Base-by-base conservation (phyloP, 2,113 vertebrate genomes). In the Bambusicola thoracicus region DNA sequence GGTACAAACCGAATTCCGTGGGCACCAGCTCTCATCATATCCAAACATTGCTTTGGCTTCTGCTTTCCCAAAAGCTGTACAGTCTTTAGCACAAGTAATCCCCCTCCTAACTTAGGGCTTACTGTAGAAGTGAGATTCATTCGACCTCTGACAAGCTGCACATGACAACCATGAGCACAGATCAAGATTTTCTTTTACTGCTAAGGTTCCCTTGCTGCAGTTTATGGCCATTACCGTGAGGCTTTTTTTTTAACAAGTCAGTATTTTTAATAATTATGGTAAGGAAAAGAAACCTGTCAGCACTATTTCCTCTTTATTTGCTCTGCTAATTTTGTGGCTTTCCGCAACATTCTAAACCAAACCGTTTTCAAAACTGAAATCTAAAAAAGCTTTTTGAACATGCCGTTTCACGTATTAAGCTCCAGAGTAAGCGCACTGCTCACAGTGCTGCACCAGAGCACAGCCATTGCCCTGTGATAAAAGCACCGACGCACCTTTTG, bases 241-340 rank as follows among this genome's bases (percentile, higher is more conserved):
- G 36, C 11, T 43, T 49, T 87, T 94, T 40, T 49, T 48, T 24
- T 48, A 24, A 87, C 29, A 87, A 82, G n/a, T 2, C 40, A 66
- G 27, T 58, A 66, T 89, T 85, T 96, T 89, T 30, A 82, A 74
- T 80, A 80, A 80, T 85, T 65, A 76, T 15, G 17, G 40, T 86
- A 96, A 74, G 79, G 76, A 92, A 94, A 88, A 81, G 36, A n/a
- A 94, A 94, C 61, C 43, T 75, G 68, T 88, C 93, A 94, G 81
- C n/a, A 56, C 51, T 67, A 58, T 81, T 94, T 92, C 91, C 73
- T 92, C 81, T 92, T 80, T 77, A 76, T 77, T 87, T 85, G 78
- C 63, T 93, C 67, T 66, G 30, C 43, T 90, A 87, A 56, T 78
- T 91, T 65, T 83, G 65, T 65, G 79, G 75, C 43, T 89, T 94